Evolutionary conservation across 1,140 invertebrate species (phyloP), one percentile per base, ranked within the genome.

Genomic region (Bacillus rossius): DNA sequence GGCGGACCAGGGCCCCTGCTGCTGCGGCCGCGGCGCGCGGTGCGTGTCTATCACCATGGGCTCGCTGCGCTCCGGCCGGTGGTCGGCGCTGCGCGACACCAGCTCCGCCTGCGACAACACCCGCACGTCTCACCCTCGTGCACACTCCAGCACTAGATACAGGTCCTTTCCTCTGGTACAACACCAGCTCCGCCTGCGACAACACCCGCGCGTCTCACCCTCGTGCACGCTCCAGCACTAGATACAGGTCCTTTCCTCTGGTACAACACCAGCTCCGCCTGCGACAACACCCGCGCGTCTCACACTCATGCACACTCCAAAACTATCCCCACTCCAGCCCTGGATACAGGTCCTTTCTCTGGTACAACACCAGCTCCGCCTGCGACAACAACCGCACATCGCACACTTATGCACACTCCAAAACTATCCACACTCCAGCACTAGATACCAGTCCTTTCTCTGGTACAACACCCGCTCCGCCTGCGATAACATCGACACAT

Each of bases 31-130:
- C 34, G 51, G 59, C 34, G 54, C 66, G 20, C 65, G 67, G 42
- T 65, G 64, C 2, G 67, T 68, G 47, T 69, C 66, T n/a, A 69
- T 60, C 3, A 61, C 60, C 22, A 69, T 61, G 0, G 63, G 61
- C 14, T 63, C 61, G 7, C 65, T 67, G 8, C 60, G 60, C 26
- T 61, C 45, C 10, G 50, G 13, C 8, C 25, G 38, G 41, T 52
- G 56, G 14, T 61, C 59, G 7, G 59, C 47, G 13, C 63, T 57
- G 13, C 66, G 57, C 0, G 67, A 63, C n/a, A 69, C 64, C 19
- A 66, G 48, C 34, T 69, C 65, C 23, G 67, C 57, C 57, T 59
- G 16, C 17, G 17, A 54, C 29, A 34, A 34, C 29, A 34, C 29
- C 4, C 10, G 10, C 29, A 34, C 29, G 29, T 34, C 29, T n/a